Evolutionary conservation across 1,140 invertebrate genomes (phyloP).

Genomic region (Neodiprion virginianus): DNA sequence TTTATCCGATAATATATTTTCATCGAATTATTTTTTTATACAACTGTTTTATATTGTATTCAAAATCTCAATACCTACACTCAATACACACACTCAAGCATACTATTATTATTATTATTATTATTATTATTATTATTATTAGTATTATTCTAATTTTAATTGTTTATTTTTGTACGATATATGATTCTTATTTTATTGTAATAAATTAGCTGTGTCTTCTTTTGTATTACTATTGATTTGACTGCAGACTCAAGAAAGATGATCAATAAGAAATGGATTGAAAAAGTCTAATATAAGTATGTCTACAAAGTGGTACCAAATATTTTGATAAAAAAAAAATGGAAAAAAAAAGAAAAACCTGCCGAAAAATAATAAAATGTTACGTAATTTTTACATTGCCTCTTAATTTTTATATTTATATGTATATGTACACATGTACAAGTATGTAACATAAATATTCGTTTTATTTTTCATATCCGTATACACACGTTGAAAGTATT

Average conservation of each 20-base stretch:
- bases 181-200: slow-evolving; percentile 28
- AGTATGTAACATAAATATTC: too few relatives aligned
- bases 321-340: slow-evolving; percentile 46
- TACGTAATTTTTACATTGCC: slow-evolving; percentile 52
- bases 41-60: slow-evolving; percentile 16
- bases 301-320: slow-evolving; percentile 48
- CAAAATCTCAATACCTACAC: slow-evolving; percentile 4
- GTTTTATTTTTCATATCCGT: too few relatives aligned
- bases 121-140: slow-evolving; percentile 31
- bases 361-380: slow-evolving; percentile 50
- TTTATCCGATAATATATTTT: slow-evolving; percentile 41
- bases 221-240: slow-evolving; percentile 28
- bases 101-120: slow-evolving; percentile 25
- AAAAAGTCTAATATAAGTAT: slow-evolving; percentile 21
- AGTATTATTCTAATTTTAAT: slow-evolving; percentile 48
- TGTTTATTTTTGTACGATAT: slow-evolving; percentile 56
- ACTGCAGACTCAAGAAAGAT: slow-evolving; percentile 8
- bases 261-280: slow-evolving; percentile 2
- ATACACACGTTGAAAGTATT: too few relatives aligned
- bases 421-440: too few relatives aligned
- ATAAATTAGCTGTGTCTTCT: slow-evolving; percentile 34
- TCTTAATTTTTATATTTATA: slow-evolving; percentile 44
- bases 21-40: slow-evolving; percentile 43
- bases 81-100: slow-evolving; percentile 29
- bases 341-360: slow-evolving; percentile 14